phyloP scores from a whole-genome alignment of 2,113 vertebrate genomes.

The Mesoclemmys tuberculata region DNA sequence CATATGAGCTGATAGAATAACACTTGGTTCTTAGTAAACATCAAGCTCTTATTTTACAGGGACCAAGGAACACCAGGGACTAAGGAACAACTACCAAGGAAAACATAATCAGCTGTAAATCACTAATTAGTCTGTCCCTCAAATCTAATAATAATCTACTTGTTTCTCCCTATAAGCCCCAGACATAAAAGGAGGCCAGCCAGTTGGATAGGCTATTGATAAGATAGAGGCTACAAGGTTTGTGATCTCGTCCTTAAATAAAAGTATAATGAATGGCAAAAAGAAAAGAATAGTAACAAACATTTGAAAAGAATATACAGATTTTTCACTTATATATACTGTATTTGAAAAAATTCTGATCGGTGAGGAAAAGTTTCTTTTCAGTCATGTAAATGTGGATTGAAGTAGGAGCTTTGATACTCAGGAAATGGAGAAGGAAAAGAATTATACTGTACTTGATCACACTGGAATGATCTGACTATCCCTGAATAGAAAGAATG shows the following conservation, averaged over 20 bases:
- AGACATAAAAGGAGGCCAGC: neutral
- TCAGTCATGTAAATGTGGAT: neutral
- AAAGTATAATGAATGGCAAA: neutral
- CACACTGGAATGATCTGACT: neutral
- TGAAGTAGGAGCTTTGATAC: neutral
- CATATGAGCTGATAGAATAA: neutral
- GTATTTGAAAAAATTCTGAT: neutral
- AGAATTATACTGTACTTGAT: neutral
- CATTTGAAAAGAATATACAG: fast-evolving
- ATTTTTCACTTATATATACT: neutral
- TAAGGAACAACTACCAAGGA: neutral
- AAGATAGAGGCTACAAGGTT: neutral
- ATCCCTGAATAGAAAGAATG: neutral
- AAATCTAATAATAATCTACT: neutral
- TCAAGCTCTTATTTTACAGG: neutral
- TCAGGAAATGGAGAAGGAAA: neutral
- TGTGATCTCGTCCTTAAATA: neutral
- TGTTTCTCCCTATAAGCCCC: neutral
- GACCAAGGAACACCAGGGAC: no score
- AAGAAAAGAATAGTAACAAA: neutral
- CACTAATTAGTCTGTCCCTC: neutral
- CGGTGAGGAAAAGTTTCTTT: neutral
- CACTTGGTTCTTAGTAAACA: neutral
- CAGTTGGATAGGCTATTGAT: neutral
- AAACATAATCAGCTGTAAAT: neutral